Base-by-base conservation (phyloP, 2,113 vertebrate genomes). In the Tapirus terrestris region DNA sequence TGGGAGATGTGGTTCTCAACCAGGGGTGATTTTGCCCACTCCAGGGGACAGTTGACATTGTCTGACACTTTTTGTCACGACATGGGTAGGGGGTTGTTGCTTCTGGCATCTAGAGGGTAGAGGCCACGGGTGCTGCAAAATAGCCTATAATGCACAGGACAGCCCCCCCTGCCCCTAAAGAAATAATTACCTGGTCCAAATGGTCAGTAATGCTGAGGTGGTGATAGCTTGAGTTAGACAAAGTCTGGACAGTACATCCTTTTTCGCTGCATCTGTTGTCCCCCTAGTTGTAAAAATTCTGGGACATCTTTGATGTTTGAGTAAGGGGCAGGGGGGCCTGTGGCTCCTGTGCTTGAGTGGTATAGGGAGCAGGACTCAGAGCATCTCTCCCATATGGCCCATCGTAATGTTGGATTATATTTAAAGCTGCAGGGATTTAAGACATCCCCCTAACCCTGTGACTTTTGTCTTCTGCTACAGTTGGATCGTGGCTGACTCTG, bases 401-500 rank as follows among this genome's bases (percentile, higher is more conserved):
- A 0, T 11, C n/a, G 39, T 27, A 8, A 3, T 16, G 3, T 4
- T 39, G 29, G 23, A 2, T 68, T 4, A 1, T 4, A 0, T 2
- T 4, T 39, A 25, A 43, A 76, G 2, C 18, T 3, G 8, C 33
- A 18, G 33, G 39, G 5, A 31, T n/a, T 17, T 17, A 4, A 68
- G 18, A n/a, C 45, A 1, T 39, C 16, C 12, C 23, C 51, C 6
- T 67, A 20, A 87, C 70, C 39, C 29, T 39, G 43, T 20, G 27
- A 45, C 73, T 39, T 29, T 18, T 25, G 9, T 96, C 83, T 65
- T 12, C 48, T 83, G 29, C 82, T 98, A 80, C 98, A 99, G 99
- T 16, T 99, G 99, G 99, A 81, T 96, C 1, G 94, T 99, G 73
- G 99, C 99, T 13, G 99, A 99, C 88, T 97, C 99, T 2, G 25